phyloP scores from a whole-genome alignment of 2,113 vertebrate species.

The Naja naja region DNA sequence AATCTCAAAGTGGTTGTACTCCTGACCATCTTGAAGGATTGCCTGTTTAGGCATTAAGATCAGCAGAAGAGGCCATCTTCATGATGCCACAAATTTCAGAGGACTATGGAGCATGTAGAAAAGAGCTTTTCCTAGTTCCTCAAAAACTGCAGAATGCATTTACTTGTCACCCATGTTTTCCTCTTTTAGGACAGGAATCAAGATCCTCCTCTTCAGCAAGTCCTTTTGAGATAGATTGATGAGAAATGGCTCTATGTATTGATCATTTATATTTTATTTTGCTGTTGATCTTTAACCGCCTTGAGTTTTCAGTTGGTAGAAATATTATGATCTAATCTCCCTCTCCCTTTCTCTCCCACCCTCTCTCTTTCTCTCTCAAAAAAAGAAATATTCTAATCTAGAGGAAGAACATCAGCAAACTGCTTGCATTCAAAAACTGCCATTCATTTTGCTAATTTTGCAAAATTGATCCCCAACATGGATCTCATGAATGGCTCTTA shows the following conservation, averaged over 20 bases:
- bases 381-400: neutral
- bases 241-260: neutral
- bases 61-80: neutral
- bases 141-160: neutral
- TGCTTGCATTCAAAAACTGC: neutral
- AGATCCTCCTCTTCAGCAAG: neutral
- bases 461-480: neutral
- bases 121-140: neutral
- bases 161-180: neutral
- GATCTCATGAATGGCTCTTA: neutral
- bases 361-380: too few species aligned
- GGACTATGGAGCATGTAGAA: neutral
- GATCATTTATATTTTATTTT: neutral
- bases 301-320: neutral
- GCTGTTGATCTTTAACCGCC: neutral
- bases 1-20: neutral
- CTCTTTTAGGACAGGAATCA: neutral
- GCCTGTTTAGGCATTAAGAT: neutral
- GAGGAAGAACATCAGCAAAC: neutral
- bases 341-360: too few species aligned
- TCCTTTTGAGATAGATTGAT: neutral
- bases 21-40: neutral
- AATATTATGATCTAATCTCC: neutral
- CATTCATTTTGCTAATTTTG: neutral
- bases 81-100: neutral